Base-by-base conservation (phyloP, 2,797 vertebrate genomes). In the Helostoma temminkii region DNA sequence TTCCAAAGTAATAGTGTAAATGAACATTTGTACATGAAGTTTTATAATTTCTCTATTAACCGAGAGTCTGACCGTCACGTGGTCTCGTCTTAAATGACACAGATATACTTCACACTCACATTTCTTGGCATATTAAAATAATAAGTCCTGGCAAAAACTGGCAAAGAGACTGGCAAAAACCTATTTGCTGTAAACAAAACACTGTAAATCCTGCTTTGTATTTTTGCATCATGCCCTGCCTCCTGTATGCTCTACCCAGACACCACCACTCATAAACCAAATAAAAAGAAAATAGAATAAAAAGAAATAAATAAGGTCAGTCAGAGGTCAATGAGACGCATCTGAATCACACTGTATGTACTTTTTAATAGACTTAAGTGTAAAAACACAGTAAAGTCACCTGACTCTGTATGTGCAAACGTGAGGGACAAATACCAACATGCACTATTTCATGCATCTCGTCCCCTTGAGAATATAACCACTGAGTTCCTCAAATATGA, bases 401-500 rank as follows among this genome's bases (percentile, higher is more conserved):
- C 62, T 43, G 42, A 57, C 66, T 68, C 30, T 6, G 10, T 64
- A 71, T 79, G 57, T 66, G 58, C 70, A 80, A 83, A 86, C 73
- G 81, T 18, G 19, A 60, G 39, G 46, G 54, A 75, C 61, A 75
- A 72, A 78, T 57, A 53, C 39, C 71, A 73, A 73, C 70, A 74
- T 37, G 69, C 25, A 78, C 57, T 73, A 60, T 65, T 24, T 21
- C 57, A 79, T 71, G 45, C 56, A 54, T 66, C 60, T 56, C 41
- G 32, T 30, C 55, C 52, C 65, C 24, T 39, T 41, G 26, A 49
- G 60, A 76, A 52, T 19, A 43, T 16, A 60, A 45, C 66, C 15
- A 32, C 26, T 4, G 2, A 85, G 75, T 90, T 89, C 85, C 86
- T 86, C 73, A 89, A 89, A 89, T 56, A 78, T 43, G 46, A 76